Evolutionary conservation across 2,797 vertebrate genomes (phyloP), one percentile per base, ranked within the genome.

Genomic region (Acanthis flammea): DNA sequence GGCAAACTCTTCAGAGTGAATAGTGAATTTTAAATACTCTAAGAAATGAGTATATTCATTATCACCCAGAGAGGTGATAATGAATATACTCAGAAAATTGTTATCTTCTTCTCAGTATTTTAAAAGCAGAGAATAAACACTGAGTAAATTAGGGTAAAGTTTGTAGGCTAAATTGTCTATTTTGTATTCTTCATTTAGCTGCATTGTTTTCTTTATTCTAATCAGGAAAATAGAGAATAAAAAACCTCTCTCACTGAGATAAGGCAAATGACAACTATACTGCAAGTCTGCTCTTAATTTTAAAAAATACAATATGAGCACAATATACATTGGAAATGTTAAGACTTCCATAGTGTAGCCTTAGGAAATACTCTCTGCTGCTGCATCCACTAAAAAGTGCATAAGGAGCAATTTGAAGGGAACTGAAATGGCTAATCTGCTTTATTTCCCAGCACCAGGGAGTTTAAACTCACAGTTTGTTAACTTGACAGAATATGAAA

Each of bases 121-220:
- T 66, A 91, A 91, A 77, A 78, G 25, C 47, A 88, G 37, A 96
- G 82, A 78, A 90, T 70, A 75, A 93, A 78, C 47, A 74, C 33
- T 4, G 19, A 92, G 28, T 62, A 81, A 88, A 50, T 91, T 83
- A 91, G 21, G 21, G 35, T 77, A 87, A 92, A 84, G 58, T 86
- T 74, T 62, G 35, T 75, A 62, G 51, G 42, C 44, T 77, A 77
- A 77, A 87, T 85, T 91, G 70, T 51, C 47, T 14, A 16, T 72
- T 94, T 95, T 66, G 35, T 60, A 53, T 81, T 90, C 35, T 41
- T 94, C 31, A 14, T 86, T 93, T 44, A 72, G 61, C 35, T 83
- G 57, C 14, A 55, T 48, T 89, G 39, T 77, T 92, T 90, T 79
- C 39, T 18, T 63, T 76, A 78, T 61, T 51, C 70, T 77, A 68